Conservation (phyloP, 2,888 invertebrate genomes). For the Melieria omissa region DNA sequence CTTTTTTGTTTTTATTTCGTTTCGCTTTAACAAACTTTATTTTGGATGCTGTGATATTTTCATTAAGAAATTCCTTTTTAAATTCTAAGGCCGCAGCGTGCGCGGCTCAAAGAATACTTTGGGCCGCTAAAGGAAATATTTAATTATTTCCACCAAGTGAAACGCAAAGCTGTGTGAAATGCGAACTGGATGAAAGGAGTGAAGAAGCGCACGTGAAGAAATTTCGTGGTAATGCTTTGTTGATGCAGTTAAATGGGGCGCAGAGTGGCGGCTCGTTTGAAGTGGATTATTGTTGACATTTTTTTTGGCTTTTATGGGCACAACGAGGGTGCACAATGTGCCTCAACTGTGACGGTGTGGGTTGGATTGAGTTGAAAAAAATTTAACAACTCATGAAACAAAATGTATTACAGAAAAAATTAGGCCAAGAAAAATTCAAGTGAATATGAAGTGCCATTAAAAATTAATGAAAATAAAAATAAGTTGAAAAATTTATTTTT, state of each 20-base stretch:
- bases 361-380: too few species aligned
- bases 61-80: constrained; percentile 35
- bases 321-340: too few species aligned
- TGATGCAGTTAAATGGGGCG: too few species aligned
- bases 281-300: not conserved
- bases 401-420: too few species aligned
- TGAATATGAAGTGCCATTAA: too few species aligned
- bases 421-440: too few species aligned
- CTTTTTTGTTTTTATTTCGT: not conserved
- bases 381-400: too few species aligned
- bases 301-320: too few species aligned
- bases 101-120: not conserved
- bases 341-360: too few species aligned
- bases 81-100: constrained; percentile 16
- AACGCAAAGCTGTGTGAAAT: constrained; percentile 26
- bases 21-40: constrained; percentile 16
- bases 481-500: too few species aligned
- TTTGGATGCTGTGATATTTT: constrained; percentile 33
- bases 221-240: constrained; percentile 31
- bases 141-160: constrained; percentile 35
- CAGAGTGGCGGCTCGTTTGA: not conserved
- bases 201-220: constrained; percentile 38
- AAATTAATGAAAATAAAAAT: too few species aligned
- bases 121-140: constrained; percentile 18
- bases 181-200: constrained; percentile 5